Evolutionary conservation across 2,113 vertebrate species (phyloP).

Genomic region (Salvelinus sp.): DNA sequence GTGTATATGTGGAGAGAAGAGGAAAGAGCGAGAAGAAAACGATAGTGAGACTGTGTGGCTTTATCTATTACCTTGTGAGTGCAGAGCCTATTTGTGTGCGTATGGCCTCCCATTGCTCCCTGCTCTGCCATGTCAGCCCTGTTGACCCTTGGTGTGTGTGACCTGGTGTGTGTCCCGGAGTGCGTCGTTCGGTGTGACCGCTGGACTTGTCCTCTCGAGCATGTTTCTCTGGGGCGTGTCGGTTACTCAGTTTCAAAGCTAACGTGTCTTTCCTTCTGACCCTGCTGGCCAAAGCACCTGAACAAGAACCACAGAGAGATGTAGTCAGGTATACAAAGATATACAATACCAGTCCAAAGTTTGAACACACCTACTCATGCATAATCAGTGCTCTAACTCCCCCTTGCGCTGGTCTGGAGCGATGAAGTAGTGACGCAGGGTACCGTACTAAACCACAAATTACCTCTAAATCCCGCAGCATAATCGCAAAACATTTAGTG

Average conservation of each 20-base stretch:
- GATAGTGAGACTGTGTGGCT: background rate
- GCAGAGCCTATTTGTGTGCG: conserved; percentile 92
- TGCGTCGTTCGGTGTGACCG: conserved; percentile 55
- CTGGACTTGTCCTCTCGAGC: conserved; percentile 48
- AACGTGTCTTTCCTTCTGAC: conserved; percentile 96
- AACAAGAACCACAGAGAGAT: conserved; percentile 4
- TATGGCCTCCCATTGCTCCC: conserved; percentile 95
- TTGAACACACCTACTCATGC: too few species aligned
- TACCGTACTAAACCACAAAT: too few species aligned
- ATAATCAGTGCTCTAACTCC: too few species aligned
- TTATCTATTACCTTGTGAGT: conserved; percentile 79
- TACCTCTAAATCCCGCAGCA: too few species aligned
- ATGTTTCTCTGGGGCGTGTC: conserved; percentile 71
- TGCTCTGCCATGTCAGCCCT: conserved; percentile 88
- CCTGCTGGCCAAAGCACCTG: conserved; percentile 89
- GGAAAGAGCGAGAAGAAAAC: background rate
- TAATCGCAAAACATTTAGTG: too few species aligned
- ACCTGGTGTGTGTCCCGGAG: background rate
- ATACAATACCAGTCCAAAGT: too few species aligned
- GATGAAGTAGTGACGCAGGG: too few species aligned
- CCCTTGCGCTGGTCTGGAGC: too few species aligned
- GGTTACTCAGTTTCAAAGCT: conserved; percentile 89
- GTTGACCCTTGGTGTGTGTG: conserved; percentile 66
- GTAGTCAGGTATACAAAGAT: too few species aligned
- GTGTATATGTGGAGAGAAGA: background rate